A percentile compares a stretch with the other conserved stretches of the same genome.
phyloP scores from a whole-genome alignment of 2,888 invertebrate genomes.

The Lithosia quadra region DNA sequence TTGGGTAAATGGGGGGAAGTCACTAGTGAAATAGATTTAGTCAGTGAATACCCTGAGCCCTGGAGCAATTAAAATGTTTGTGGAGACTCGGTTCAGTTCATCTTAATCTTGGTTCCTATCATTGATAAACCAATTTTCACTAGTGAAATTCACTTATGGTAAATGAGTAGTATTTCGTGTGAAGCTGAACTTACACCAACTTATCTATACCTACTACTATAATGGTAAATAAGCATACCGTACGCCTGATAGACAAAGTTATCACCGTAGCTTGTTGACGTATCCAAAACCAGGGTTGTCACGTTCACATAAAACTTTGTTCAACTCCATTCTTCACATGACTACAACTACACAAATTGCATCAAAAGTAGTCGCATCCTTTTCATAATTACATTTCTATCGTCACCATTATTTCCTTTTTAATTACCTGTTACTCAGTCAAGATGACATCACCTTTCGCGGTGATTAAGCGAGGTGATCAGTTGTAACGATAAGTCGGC shows the following conservation, averaged over 20 bases:
- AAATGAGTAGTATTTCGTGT: too few species aligned
- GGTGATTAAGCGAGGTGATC: conserved; percentile 16
- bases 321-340: too few species aligned
- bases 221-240: too few species aligned
- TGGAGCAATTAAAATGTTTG: background rate
- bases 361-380: conserved; percentile 2
- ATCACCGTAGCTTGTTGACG: background rate
- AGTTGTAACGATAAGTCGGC: conserved; percentile 23
- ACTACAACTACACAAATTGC: background rate
- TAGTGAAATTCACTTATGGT: too few species aligned
- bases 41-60: background rate
- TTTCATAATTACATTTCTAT: background rate
- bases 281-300: too few species aligned
- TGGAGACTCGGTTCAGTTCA: background rate
- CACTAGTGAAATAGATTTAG: background rate
- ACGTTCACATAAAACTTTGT: too few species aligned
- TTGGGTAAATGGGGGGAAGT: background rate
- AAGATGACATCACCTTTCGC: conserved; percentile 33
- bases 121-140: too few species aligned
- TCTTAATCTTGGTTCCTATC: background rate
- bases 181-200: too few species aligned
- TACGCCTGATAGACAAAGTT: background rate
- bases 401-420: background rate
- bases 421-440: conserved; percentile 21
- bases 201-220: too few species aligned